phyloP scores from a whole-genome alignment of 2,888 invertebrate species.

The Acronicta aceris region DNA sequence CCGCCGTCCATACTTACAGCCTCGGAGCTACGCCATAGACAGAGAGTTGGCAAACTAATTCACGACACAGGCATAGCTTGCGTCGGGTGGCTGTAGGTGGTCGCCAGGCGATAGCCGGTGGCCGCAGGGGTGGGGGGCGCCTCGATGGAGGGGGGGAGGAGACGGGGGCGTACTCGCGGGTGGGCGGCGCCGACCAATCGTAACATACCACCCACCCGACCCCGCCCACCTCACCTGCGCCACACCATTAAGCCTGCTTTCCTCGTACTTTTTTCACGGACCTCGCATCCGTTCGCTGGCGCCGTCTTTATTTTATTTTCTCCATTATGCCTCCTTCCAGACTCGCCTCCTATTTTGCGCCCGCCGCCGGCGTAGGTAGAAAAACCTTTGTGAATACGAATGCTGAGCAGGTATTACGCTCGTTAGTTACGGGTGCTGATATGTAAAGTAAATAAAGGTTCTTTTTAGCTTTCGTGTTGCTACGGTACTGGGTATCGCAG shows the following conservation, averaged over 20 bases:
- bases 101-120: constrained; percentile 84
- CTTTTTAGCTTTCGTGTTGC: constrained; percentile 59
- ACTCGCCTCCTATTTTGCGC: constrained; percentile 87
- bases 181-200: constrained; percentile 88
- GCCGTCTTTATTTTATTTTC: constrained; percentile 89
- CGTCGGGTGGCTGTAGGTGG: constrained; percentile 85
- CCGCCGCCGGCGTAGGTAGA: constrained; percentile 85
- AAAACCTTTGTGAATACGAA: constrained; percentile 89
- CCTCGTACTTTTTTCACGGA: constrained; percentile 88
- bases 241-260: constrained; percentile 87
- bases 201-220: constrained; percentile 81
- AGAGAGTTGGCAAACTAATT: constrained; percentile 89
- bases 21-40: constrained; percentile 87
- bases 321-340: constrained; percentile 88
- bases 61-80: constrained; percentile 89
- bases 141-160: constrained; percentile 59
- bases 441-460: constrained; percentile 87
- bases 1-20: constrained; percentile 88
- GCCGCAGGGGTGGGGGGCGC: constrained; percentile 74
- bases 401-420: constrained; percentile 87
- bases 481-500: constrained; percentile 23
- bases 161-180: constrained; percentile 80
- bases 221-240: constrained; percentile 89
- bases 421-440: constrained; percentile 85
- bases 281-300: constrained; percentile 86